phyloP scores from a whole-genome alignment of 2,113 vertebrate species.

The Pseudorectes ferrugineus region DNA sequence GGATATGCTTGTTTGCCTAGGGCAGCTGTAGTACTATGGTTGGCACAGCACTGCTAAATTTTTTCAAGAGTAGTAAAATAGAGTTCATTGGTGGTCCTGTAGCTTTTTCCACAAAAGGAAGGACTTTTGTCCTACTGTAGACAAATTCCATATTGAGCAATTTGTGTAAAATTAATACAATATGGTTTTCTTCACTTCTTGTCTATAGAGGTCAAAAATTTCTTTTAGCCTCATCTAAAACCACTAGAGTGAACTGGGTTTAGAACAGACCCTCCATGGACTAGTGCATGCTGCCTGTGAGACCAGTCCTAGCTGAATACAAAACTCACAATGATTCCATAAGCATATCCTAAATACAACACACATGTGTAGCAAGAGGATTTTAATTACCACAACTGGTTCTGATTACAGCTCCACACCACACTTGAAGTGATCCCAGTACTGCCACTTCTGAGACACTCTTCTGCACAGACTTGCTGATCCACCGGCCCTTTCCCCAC shows the following conservation, averaged over 20 bases:
- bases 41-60: not conserved
- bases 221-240: not conserved
- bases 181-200: not conserved
- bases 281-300: not conserved
- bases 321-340: not conserved
- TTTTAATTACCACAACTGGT: not conserved
- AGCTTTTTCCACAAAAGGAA: constrained; percentile 11
- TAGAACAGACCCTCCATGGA: not conserved
- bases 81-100: constrained; percentile 4
- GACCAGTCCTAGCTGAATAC: not conserved
- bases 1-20: not conserved
- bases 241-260: not conserved
- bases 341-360: not conserved
- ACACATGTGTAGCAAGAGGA: not conserved
- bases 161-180: constrained; percentile 27
- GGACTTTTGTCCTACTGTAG: not conserved
- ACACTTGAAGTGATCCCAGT: not conserved
- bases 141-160: not conserved
- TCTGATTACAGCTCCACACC: not conserved
- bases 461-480: not conserved
- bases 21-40: not conserved
- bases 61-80: not conserved
- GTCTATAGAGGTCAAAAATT: not conserved
- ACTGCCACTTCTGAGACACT: not conserved
- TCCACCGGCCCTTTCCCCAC: not conserved